Percentiles rank a stretch among this genome's conserved stretches.
Evolutionary conservation across 2,888 invertebrate genomes (phyloP).

Genomic region (Tinea pellionella): DNA sequence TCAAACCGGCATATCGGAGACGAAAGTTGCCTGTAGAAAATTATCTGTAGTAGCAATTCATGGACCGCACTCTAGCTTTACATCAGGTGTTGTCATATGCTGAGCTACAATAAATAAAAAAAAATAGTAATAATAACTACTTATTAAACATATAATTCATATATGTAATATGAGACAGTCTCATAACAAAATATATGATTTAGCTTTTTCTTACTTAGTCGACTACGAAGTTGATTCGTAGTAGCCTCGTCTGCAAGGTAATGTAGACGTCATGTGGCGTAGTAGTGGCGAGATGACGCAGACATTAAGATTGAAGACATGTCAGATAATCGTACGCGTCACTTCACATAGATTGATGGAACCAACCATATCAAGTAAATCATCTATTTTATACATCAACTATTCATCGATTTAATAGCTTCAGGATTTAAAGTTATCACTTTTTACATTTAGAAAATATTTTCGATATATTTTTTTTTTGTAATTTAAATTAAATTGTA

Average conservation of each 20-base stretch:
- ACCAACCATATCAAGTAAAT: neutral
- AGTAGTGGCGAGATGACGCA: neutral
- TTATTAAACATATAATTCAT: no score
- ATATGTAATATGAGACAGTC: no score
- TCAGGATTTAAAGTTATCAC: neutral
- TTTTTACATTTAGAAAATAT: neutral
- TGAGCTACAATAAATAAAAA: no score
- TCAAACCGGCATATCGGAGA: no score
- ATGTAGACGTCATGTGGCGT: neutral
- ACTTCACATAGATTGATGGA: constrained; percentile 27
- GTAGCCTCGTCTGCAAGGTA: neutral
- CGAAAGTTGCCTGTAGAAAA: no score
- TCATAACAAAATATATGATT: no score
- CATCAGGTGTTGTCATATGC: no score
- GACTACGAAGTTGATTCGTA: neutral
- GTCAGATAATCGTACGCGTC: constrained; percentile 23
- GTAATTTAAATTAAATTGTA: no score
- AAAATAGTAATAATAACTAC: no score
- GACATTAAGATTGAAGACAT: constrained; percentile 16
- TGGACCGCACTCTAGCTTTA: no score
- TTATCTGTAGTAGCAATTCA: no score
- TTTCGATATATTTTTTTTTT: no score
- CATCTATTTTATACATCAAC: constrained; percentile 2
- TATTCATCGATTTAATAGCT: neutral
- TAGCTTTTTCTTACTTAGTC: neutral